Evolutionary conservation across 2,888 invertebrate species (phyloP).

Genomic region (Lycophotia porphyrea): DNA sequence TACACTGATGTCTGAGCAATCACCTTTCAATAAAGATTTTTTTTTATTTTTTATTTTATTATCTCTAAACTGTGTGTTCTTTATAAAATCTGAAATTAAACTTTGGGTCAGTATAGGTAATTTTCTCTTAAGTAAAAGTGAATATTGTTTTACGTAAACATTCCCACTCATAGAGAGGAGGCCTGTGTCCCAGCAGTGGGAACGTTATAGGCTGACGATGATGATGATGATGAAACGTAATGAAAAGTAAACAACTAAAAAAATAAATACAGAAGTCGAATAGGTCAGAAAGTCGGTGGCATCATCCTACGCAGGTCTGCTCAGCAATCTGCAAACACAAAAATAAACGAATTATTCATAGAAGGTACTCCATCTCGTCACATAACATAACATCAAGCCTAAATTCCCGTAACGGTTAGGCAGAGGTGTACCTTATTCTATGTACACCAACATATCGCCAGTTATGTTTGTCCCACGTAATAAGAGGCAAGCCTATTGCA

Average conservation of each 20-base stretch:
- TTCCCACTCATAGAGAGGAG: no score
- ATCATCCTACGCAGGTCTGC: not conserved
- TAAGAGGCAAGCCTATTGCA: not conserved
- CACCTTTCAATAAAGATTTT: no score
- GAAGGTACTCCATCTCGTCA: constrained; percentile 1
- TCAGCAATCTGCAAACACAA: not conserved
- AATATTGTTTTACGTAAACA: not conserved
- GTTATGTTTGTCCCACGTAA: not conserved
- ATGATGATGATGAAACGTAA: no score
- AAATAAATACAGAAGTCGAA: not conserved
- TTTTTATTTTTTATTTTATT: no score
- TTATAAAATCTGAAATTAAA: not conserved
- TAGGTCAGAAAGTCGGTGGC: no score
- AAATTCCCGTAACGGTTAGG: not conserved
- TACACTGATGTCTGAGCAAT: no score
- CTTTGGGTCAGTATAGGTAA: not conserved
- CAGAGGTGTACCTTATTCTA: not conserved
- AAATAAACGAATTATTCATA: constrained; percentile 17
- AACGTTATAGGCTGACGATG: no score
- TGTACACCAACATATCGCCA: not conserved
- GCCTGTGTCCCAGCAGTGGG: no score
- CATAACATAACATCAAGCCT: not conserved
- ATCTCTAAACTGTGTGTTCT: not conserved
- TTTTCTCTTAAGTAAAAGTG: not conserved
- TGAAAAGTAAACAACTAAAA: not conserved